Percentiles rank a stretch among this genome's conserved stretches.
These are phyloP conservation scores for Drosophila kanapiae DNA, from an alignment of 1,140 invertebrate species.

Conservation along the genomic window DNA sequence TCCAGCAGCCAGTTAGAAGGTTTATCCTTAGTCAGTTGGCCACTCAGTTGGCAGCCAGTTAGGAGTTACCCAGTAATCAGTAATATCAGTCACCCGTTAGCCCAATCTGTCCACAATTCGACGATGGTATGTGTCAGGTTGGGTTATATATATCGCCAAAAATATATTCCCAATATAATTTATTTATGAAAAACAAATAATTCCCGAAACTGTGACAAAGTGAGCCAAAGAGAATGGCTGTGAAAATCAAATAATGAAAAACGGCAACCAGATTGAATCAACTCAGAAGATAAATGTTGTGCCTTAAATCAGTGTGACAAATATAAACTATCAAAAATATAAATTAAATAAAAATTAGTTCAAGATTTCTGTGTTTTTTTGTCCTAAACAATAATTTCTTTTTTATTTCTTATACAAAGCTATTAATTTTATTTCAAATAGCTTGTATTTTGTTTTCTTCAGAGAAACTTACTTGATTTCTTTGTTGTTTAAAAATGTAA, in stretches of 20 bases:
- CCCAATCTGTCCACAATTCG: constrained; percentile 11
- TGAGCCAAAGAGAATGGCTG: constrained; percentile 2
- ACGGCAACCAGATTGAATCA: neutral
- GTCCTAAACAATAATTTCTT: neutral
- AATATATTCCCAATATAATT: constrained; percentile 4
- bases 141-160: neutral
- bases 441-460: neutral
- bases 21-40: constrained; percentile 57
- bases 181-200: constrained; percentile 16
- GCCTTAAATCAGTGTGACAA: constrained; percentile 24
- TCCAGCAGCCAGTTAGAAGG: constrained; percentile 51
- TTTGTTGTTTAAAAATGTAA: too few relatives aligned
- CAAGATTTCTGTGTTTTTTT: too few relatives aligned
- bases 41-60: constrained; percentile 54
- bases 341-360: neutral
- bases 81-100: constrained; percentile 4
- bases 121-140: constrained; percentile 37
- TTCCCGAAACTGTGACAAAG: constrained; percentile 33
- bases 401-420: too few relatives aligned
- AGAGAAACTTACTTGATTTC: too few relatives aligned
- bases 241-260: constrained; percentile 4
- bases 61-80: constrained; percentile 9
- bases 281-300: constrained; percentile 1
- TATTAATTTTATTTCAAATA: too few relatives aligned
- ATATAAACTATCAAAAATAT: constrained; percentile 5